A percentile compares a stretch with the other conserved stretches of the same genome.
Conservation (phyloP, 53 echinoderm and acorn worm genomes). For the Holothuria leucospilota region DNA sequence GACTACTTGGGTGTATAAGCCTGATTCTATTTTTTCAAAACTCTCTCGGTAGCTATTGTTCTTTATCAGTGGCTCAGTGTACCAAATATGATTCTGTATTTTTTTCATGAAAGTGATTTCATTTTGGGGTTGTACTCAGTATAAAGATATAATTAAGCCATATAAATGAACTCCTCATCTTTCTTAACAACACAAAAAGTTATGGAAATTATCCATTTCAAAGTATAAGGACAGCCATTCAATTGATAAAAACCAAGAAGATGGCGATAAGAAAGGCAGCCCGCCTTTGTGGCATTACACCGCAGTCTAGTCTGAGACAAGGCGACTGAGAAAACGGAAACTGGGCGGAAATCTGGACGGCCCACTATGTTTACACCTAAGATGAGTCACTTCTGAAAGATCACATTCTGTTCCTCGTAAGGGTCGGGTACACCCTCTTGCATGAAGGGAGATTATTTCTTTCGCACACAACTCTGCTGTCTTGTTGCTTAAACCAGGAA, state of each 20-base stretch:
- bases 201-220: background rate
- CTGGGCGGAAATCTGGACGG: background rate
- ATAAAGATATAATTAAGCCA: too few relatives aligned
- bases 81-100: too few relatives aligned
- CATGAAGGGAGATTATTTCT: constrained; percentile 13
- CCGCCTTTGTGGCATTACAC: background rate
- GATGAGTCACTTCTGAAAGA: constrained; percentile 30
- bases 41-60: too few relatives aligned
- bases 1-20: too few relatives aligned
- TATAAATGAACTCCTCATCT: too few relatives aligned
- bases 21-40: too few relatives aligned
- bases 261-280: background rate
- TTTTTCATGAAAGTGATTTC: too few relatives aligned
- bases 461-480: constrained; percentile 18
- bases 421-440: constrained; percentile 4
- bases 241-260: background rate
- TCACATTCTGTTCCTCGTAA: constrained; percentile 37
- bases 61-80: too few relatives aligned
- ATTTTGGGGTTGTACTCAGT: too few relatives aligned
- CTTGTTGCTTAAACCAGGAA: constrained; percentile 3
- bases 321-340: background rate
- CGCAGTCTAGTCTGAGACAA: background rate
- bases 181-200: background rate
- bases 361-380: background rate
- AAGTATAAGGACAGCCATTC: background rate